Percentiles rank a stretch among this genome's conserved stretches.
phyloP scores from a whole-genome alignment of 2,797 vertebrate species.

The Eutrigla gurnardus region DNA sequence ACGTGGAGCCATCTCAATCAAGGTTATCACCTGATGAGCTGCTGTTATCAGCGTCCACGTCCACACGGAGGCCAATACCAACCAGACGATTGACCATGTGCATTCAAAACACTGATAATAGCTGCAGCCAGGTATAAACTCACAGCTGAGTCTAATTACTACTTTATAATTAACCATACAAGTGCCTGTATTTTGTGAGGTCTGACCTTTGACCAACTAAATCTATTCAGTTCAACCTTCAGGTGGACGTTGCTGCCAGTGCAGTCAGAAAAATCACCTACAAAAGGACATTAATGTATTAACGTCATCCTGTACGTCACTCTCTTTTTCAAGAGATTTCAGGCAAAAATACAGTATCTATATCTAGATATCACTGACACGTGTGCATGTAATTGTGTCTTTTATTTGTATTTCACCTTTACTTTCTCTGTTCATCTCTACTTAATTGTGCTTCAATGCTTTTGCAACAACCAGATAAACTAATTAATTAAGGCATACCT shows the following conservation, averaged over 20 bases:
- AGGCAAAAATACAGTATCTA: background rate
- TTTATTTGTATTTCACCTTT: background rate
- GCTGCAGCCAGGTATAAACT: background rate
- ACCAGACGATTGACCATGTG: too few species aligned
- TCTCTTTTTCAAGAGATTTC: background rate
- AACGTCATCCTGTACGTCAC: background rate
- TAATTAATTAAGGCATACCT: too few species aligned
- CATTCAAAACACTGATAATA: background rate
- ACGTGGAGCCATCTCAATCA: slow-evolving; percentile 7
- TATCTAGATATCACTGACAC: background rate
- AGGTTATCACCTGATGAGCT: slow-evolving; percentile 4
- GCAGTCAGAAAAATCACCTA: too few species aligned
- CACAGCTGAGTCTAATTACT: background rate
- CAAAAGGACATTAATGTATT: background rate
- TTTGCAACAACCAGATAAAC: too few species aligned
- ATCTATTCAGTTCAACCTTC: too few species aligned
- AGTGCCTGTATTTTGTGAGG: background rate
- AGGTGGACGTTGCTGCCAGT: too few species aligned
- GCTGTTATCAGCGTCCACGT: background rate
- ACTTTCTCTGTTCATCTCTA: background rate
- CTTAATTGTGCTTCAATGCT: too few species aligned
- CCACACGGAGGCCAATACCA: background rate
- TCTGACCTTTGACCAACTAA: too few species aligned
- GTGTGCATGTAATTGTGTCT: too few species aligned
- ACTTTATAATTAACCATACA: background rate